A percentile compares a stretch with the other conserved stretches of the same genome.
These are phyloP conservation scores for Periphyllus acericola DNA, from an alignment of 2,888 invertebrate genomes.

Conservation along the genomic window DNA sequence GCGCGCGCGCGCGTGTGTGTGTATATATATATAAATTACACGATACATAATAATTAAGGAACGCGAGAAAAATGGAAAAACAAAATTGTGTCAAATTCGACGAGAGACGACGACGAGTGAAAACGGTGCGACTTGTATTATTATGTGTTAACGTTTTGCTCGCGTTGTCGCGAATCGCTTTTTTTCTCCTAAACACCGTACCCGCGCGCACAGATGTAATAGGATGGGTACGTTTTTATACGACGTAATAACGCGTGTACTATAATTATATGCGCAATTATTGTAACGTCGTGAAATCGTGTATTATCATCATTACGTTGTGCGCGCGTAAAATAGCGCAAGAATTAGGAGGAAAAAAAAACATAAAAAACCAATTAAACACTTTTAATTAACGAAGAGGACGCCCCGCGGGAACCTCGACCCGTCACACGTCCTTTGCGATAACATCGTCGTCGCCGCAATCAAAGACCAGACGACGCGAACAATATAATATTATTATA, in stretches of 20 bases:
- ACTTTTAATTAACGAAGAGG: too few relatives aligned
- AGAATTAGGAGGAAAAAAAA: too few relatives aligned
- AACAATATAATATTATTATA: too few relatives aligned
- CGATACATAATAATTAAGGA: constrained; percentile 46
- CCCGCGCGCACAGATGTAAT: too few relatives aligned
- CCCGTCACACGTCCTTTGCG: background rate
- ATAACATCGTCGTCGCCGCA: background rate
- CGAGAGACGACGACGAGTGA: background rate
- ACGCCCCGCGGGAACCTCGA: too few relatives aligned
- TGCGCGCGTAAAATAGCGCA: too few relatives aligned
- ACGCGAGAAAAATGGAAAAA: constrained; percentile 17
- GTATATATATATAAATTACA: constrained; percentile 25
- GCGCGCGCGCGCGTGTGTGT: too few relatives aligned
- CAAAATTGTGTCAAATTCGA: constrained; percentile 44
- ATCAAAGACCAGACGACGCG: background rate
- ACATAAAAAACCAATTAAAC: too few relatives aligned
- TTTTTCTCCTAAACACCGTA: background rate
- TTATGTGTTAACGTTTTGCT: background rate
- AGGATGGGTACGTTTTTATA: background rate
- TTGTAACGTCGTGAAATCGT: background rate
- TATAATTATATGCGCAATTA: background rate
- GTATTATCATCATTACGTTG: background rate
- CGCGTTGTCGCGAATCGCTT: background rate
- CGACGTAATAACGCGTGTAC: background rate
- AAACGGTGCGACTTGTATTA: background rate